Percentiles rank a stretch among this genome's conserved stretches.
These are phyloP conservation scores for Eulimnadia texana DNA, from an alignment of 1,140 invertebrate genomes.

Conservation along the genomic window DNA sequence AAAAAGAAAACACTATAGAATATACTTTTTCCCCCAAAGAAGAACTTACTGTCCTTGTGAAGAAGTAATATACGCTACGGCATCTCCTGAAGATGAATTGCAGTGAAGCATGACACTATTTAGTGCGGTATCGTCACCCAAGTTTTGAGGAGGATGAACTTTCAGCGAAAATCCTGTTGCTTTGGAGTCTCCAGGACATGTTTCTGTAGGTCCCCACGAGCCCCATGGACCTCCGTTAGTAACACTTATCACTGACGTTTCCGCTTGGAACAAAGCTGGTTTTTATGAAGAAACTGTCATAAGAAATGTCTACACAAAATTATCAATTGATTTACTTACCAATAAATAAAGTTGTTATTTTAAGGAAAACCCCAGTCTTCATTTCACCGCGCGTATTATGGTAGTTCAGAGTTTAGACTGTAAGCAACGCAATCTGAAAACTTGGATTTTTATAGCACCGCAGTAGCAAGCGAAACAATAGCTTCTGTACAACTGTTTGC, in stretches of 20 bases:
- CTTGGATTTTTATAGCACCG: too few relatives aligned
- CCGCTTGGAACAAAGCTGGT: too few relatives aligned
- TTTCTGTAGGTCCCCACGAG: not conserved
- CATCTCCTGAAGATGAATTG: not conserved
- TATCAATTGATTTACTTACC: too few relatives aligned
- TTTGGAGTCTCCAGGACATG: not conserved
- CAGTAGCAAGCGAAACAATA: too few relatives aligned
- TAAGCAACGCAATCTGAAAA: too few relatives aligned
- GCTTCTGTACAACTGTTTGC: too few relatives aligned
- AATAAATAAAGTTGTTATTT: too few relatives aligned
- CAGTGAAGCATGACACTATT: not conserved
- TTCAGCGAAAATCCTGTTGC: not conserved
- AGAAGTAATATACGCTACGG: not conserved
- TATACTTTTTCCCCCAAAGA: not conserved
- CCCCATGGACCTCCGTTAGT: not conserved
- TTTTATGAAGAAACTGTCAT: too few relatives aligned
- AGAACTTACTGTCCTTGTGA: not conserved
- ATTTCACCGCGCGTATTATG: too few relatives aligned
- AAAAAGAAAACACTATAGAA: not conserved
- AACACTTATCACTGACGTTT: not conserved
- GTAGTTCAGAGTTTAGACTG: too few relatives aligned
- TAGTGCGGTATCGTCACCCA: not conserved
- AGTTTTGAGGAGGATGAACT: not conserved
- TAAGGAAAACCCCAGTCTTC: too few relatives aligned
- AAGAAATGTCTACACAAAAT: too few relatives aligned